Base-by-base conservation (phyloP, 2,888 invertebrate species). In the Chrysolina oricalcia region DNA sequence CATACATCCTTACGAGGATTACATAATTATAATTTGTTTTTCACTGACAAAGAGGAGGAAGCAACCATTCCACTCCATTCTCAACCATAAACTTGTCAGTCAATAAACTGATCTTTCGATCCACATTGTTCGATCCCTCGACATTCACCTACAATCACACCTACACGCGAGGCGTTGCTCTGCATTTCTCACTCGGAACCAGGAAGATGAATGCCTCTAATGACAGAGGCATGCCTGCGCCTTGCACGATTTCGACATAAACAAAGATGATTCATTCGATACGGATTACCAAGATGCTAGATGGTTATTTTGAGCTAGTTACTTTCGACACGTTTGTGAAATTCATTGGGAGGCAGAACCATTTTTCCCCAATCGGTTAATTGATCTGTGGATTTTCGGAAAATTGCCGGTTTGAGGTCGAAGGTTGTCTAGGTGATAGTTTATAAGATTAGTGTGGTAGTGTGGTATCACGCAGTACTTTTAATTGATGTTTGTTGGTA, bases 211-310 rank as follows among this genome's bases (percentile, higher is more conserved):
- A 21, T 41, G 9, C 46, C 73, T 72, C 35, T 75, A 75, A 72
- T 59, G 75, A 75, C 56, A 53, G 63, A 68, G 62, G 40, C 72
- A 75, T 75, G 75, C 53, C 71, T 63, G 46, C 63, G 56, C 63
- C 17, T n/a, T 41, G 43, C 75, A 75, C 75, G 75, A 75, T 75
- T 75, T 71, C 68, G 68, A 48, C 71, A 75, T 75, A 68, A 75
- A 74, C 70, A 70, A 70, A 68, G 71, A 68, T 68, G 71, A 75
- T 71, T 48, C 64, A 75, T 68, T 68, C 53, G 71, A 68, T 67
- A 41, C 27, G 69, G 74, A 74, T 74, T 68, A 56, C 23, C 64
- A 50, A 67, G 71, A 67, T 75, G 41, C 56, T 53, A 68, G 68
- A 68, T 68, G 68, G 40, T 53, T 68, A 67, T 67, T 68, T 53